These are phyloP conservation scores for Conus canariensis DNA, from an alignment of 2,888 invertebrate species.

Conservation along the genomic window DNA sequence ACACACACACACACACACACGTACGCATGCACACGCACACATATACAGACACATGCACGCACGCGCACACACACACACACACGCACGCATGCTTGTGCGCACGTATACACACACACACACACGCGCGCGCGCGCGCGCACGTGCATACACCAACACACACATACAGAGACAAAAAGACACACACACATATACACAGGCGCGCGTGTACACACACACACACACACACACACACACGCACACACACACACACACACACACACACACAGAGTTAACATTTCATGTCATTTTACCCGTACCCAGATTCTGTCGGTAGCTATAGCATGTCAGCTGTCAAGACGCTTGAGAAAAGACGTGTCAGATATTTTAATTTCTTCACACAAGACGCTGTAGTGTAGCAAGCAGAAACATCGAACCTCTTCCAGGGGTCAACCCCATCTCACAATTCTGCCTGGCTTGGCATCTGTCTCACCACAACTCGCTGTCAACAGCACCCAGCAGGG, in stretches of 20 bases:
- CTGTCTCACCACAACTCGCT: no score
- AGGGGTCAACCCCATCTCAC: no score
- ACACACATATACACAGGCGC: neutral
- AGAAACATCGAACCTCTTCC: no score
- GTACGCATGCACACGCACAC: neutral
- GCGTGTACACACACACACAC: neutral
- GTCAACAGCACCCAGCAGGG: no score
- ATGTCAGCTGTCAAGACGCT: no score
- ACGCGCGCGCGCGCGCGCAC: neutral
- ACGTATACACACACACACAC: neutral
- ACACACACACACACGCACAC: neutral
- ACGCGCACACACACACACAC: neutral
- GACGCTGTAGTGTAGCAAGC: no score
- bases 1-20: neutral
- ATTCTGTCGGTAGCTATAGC: no score
- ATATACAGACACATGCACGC: neutral
- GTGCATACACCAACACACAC: neutral
- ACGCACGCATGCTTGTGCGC: neutral
- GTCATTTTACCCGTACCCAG: no score
- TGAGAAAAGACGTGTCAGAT: no score
- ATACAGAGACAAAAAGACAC: neutral
- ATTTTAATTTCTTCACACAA: no score
- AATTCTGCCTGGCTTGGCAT: no score
- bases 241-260: constrained; percentile 3
- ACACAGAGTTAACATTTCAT: neutral